phyloP scores from a whole-genome alignment of 2,888 invertebrate genomes.

The Plagiodera versicolora region DNA sequence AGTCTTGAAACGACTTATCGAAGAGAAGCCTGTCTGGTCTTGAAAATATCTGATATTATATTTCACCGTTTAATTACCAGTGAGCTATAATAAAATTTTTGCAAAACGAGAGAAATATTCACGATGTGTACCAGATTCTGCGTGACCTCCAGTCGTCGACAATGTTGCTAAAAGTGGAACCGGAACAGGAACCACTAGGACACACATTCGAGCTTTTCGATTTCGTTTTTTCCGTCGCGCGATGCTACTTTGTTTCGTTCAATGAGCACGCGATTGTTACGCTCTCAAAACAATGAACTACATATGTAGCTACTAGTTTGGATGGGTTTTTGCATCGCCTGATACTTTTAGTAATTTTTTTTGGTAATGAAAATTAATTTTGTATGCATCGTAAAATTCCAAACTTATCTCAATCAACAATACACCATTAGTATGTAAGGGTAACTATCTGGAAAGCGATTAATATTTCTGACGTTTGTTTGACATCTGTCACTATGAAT shows the following conservation, averaged over 20 bases:
- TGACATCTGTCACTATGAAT: neutral
- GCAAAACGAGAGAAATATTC: too few relatives aligned
- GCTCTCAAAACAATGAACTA: neutral
- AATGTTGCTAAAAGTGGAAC: conserved; percentile 1
- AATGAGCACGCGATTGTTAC: neutral
- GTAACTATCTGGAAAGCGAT: neutral
- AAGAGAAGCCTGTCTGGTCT: too few relatives aligned
- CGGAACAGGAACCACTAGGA: conserved; percentile 9
- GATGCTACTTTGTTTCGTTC: neutral
- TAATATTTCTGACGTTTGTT: neutral
- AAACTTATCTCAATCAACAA: neutral
- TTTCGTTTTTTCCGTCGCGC: neutral
- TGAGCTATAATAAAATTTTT: too few relatives aligned
- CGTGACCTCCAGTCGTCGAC: conserved; percentile 1
- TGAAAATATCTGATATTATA: too few relatives aligned
- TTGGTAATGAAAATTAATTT: too few relatives aligned
- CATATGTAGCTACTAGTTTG: neutral
- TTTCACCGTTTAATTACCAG: too few relatives aligned
- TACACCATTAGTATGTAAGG: neutral
- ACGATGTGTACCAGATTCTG: conserved; percentile 1
- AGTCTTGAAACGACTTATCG: too few relatives aligned
- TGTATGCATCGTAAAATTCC: neutral
- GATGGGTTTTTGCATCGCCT: too few relatives aligned
- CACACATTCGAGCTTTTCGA: neutral
- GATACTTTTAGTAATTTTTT: too few relatives aligned